Percentiles rank a stretch among this genome's conserved stretches.
These are phyloP conservation scores for Hipposideros armiger DNA, from an alignment of 2,113 vertebrate species.

Conservation along the genomic window DNA sequence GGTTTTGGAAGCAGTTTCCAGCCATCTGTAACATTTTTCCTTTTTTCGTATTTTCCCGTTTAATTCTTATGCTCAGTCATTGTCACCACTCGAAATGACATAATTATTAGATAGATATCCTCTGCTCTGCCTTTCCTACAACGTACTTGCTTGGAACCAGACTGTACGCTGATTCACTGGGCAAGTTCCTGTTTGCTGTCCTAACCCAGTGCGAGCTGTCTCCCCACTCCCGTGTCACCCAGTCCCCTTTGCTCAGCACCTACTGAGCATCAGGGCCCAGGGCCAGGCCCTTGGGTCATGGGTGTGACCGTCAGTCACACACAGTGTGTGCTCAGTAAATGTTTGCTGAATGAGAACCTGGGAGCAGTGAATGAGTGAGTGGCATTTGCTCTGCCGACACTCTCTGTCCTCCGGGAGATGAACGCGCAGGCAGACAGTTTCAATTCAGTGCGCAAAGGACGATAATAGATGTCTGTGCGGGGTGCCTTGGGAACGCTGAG, in stretches of 20 bases:
- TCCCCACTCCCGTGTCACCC: neutral
- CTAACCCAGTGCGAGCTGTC: accelerated
- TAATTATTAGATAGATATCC: neutral
- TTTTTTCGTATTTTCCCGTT: neutral
- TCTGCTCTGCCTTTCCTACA: neutral
- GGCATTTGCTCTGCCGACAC: neutral
- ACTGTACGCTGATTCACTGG: neutral
- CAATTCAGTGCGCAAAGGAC: neutral
- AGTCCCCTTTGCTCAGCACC: neutral
- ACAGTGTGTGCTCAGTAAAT: neutral
- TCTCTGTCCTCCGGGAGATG: neutral
- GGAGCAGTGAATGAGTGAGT: too few relatives aligned
- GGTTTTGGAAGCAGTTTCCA: neutral
- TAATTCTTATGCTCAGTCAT: neutral
- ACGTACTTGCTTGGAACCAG: neutral
- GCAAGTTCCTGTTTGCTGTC: too few relatives aligned
- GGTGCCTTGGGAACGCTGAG: neutral
- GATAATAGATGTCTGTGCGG: too few relatives aligned
- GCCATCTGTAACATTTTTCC: neutral
- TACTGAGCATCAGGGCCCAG: accelerated
- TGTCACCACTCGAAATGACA: neutral
- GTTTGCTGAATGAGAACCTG: neutral
- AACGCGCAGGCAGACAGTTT: neutral
- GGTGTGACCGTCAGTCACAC: too few relatives aligned
- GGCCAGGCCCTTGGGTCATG: neutral